Evolutionary conservation across 2,113 vertebrate genomes (phyloP), one percentile per base, ranked within the genome.

Genomic region (Pygoscelis adeliae): DNA sequence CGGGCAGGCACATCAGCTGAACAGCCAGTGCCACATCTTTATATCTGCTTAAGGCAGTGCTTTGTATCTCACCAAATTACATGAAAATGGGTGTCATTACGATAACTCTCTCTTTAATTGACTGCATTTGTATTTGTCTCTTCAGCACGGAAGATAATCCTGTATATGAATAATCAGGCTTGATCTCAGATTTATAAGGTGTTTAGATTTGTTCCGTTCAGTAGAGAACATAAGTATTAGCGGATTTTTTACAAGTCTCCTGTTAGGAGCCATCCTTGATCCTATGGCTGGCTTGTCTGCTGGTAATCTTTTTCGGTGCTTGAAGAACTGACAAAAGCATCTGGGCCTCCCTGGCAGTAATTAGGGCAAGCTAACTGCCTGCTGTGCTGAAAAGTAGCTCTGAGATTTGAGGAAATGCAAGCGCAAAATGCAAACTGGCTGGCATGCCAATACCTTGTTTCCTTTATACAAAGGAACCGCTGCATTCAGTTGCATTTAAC

Each of bases 241-340:
- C 0, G 26, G 81, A 65, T 96, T 91, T 97, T 90, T 90, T n/a
- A 66, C 40, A 72, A 66, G 20, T n/a, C 87, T 94, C 89, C 72
- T 96, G 42, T 96, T 96, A 89, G 90, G 90, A 96, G 71, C 49
- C 46, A 83, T 74, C 56, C 87, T 91, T 92, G 79, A 96, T 89
- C 80, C 87, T 84, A 12, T 36, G 87, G 90, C 92, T 93, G 77
- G 44, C 96, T 97, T 96, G 96, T 96, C 95, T 96, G 83, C 86
- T 85, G 83, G 42, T 92, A 96, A 97, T 97, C 96, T 95, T 97
- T 91, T 85, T 70, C 90, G 3, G 22, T 76, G 95, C 95, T 91
- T 97, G 92, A 97, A 94, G 96, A 97, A 92, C 96, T 97, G 95
- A 97, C 81, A 97, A 89, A 97, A 97, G 94, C 89, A 96, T 94